These are phyloP conservation scores for Drosophila takahashii DNA, from an alignment of 1,140 invertebrate genomes.

Conservation along the genomic window DNA sequence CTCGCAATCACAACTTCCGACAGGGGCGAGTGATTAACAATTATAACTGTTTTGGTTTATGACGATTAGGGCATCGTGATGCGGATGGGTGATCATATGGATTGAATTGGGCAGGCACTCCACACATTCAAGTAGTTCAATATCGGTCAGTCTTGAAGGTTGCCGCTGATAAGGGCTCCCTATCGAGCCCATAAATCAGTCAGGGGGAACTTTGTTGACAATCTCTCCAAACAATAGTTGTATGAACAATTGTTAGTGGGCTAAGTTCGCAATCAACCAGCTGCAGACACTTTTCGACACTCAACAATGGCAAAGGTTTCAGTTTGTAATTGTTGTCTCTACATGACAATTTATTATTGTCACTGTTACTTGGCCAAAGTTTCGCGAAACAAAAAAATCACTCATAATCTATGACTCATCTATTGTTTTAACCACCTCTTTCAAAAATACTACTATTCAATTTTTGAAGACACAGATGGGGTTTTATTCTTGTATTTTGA, in stretches of 20 bases:
- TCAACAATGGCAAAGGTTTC: not conserved
- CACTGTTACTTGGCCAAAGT: not conserved
- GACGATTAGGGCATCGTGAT: constrained; percentile 6
- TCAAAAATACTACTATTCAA: not conserved
- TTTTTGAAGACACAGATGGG: not conserved
- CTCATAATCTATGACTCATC: constrained; percentile 13
- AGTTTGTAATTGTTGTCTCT: not conserved
- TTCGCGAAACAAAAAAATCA: constrained; percentile 4
- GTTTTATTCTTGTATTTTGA: not conserved
- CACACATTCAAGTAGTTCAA: constrained; percentile 20
- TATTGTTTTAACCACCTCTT: not conserved
- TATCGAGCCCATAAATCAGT: constrained; percentile 31
- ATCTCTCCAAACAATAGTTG: constrained; percentile 23
- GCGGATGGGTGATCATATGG: constrained; percentile 16
- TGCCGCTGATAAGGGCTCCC: constrained; percentile 31
- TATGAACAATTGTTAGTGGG: constrained; percentile 22
- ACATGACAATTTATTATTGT: constrained; percentile 4
- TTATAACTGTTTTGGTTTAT: constrained; percentile 20
- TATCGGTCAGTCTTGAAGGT: constrained; percentile 53
- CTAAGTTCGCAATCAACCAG: constrained; percentile 12
- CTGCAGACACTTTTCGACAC: constrained; percentile 1
- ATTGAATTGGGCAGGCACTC: not conserved
- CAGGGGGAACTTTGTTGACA: constrained; percentile 35
- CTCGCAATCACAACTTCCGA: constrained; percentile 47
- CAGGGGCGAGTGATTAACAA: constrained; percentile 9